Percentiles rank a stretch among this genome's conserved stretches.
phyloP scores from a whole-genome alignment of 2,888 invertebrate species.

The Apocheima hispidaria region DNA sequence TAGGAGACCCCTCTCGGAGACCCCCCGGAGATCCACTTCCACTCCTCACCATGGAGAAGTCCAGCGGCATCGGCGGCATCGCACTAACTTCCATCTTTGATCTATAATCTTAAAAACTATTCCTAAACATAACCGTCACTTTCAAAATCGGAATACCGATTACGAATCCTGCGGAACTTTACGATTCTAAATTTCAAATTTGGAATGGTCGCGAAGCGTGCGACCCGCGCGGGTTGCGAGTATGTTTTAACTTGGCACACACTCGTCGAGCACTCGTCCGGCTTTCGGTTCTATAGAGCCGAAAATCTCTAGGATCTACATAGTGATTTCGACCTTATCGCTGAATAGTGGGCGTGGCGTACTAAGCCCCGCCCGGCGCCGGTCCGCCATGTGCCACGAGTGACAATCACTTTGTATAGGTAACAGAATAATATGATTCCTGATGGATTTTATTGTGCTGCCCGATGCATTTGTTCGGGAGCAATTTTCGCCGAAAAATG shows the following conservation, averaged over 20 bases:
- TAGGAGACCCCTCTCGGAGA: slow-evolving; percentile 73
- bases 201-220: slow-evolving; percentile 70
- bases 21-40: slow-evolving; percentile 70
- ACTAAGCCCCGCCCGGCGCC: slow-evolving; percentile 69
- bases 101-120: slow-evolving; percentile 50
- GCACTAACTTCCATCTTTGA: slow-evolving; percentile 87
- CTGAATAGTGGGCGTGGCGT: slow-evolving; percentile 72
- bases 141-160: slow-evolving; percentile 26
- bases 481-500: slow-evolving; percentile 63
- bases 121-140: slow-evolving; percentile 59
- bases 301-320: slow-evolving; percentile 75
- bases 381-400: slow-evolving; percentile 79
- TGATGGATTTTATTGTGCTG: slow-evolving; percentile 85
- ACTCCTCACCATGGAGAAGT: slow-evolving; percentile 87
- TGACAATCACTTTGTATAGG: slow-evolving; percentile 87
- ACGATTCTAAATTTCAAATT: slow-evolving; percentile 34
- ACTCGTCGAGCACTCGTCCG: slow-evolving; percentile 62
- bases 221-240: slow-evolving; percentile 74
- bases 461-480: slow-evolving; percentile 80
- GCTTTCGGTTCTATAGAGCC: slow-evolving; percentile 75
- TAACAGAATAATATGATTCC: slow-evolving; percentile 86
- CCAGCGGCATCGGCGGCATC: slow-evolving; percentile 88
- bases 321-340: slow-evolving; percentile 84
- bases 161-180: slow-evolving; percentile 34
- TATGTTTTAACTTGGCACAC: slow-evolving; percentile 75